Conservation (phyloP, 2,113 vertebrate species). For the Thunnus maccoyii region DNA sequence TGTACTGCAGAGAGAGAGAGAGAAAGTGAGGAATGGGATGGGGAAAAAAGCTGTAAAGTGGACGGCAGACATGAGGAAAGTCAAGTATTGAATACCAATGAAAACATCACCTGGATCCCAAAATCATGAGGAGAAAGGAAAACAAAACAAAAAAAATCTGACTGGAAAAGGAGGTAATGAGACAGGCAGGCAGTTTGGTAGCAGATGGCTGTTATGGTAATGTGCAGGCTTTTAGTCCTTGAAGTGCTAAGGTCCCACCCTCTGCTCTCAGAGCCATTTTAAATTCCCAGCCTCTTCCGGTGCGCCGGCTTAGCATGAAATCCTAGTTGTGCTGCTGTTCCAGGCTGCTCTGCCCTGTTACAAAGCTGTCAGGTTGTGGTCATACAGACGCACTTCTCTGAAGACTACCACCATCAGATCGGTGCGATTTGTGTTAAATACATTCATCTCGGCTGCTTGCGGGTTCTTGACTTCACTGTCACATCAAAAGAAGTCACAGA, state of each 20-base stretch:
- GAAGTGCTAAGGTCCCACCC: conserved; percentile 38
- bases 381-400: not conserved
- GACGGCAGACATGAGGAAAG: not conserved
- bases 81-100: conserved; percentile 1
- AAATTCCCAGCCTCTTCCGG: conserved; percentile 1
- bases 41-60: not conserved
- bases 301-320: not conserved
- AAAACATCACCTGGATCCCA: not conserved
- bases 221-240: conserved; percentile 52
- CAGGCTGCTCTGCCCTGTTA: not conserved
- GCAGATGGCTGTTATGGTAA: conserved; percentile 72
- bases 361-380: not conserved
- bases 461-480: not conserved
- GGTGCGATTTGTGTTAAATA: not conserved
- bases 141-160: not conserved
- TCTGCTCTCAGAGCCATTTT: conserved; percentile 41
- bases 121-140: not conserved
- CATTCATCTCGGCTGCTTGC: not conserved
- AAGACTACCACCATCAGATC: not conserved
- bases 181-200: conserved; percentile 17
- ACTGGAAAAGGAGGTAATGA: conserved; percentile 1
- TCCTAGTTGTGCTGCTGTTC: not conserved
- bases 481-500: not conserved
- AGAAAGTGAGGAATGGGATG: not conserved
- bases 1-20: conserved; percentile 21